phyloP scores from a whole-genome alignment of 2,113 vertebrate genomes.

The Alaudala cheleensis region DNA sequence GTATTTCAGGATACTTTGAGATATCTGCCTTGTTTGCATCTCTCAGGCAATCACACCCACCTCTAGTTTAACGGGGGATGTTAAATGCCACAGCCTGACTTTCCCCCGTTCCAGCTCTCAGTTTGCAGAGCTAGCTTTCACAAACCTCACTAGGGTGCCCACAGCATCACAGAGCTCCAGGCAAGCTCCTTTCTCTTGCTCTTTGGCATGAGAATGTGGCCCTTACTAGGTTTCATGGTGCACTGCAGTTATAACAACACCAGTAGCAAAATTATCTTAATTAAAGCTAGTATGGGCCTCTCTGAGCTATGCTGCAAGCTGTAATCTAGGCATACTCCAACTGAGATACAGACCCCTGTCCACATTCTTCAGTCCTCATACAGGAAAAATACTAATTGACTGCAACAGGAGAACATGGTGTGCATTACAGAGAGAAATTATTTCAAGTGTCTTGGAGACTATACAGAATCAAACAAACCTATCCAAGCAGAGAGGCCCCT shows the following conservation, averaged over 20 bases:
- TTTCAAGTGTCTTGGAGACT: slow-evolving; percentile 21
- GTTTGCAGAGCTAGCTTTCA: background rate
- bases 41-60: background rate
- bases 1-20: background rate
- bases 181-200: background rate
- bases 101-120: background rate
- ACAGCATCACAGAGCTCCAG: background rate
- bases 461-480: slow-evolving; percentile 16
- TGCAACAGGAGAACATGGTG: slow-evolving; percentile 38
- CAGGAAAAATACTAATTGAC: slow-evolving; percentile 13
- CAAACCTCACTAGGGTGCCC: background rate
- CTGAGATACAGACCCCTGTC: background rate
- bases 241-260: slow-evolving; percentile 7
- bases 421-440: slow-evolving; percentile 32
- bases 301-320: background rate
- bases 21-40: background rate
- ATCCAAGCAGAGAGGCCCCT: background rate
- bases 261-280: slow-evolving; percentile 39
- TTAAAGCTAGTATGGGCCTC: slow-evolving; percentile 18
- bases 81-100: background rate
- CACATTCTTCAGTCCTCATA: background rate
- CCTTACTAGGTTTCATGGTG: background rate
- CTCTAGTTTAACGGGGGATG: background rate
- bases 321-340: background rate
- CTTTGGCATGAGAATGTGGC: background rate